A percentile compares a stretch with the other conserved stretches of the same genome.
Conservation (phyloP, 2,888 invertebrate species). For the Protodeltote pygarga region DNA sequence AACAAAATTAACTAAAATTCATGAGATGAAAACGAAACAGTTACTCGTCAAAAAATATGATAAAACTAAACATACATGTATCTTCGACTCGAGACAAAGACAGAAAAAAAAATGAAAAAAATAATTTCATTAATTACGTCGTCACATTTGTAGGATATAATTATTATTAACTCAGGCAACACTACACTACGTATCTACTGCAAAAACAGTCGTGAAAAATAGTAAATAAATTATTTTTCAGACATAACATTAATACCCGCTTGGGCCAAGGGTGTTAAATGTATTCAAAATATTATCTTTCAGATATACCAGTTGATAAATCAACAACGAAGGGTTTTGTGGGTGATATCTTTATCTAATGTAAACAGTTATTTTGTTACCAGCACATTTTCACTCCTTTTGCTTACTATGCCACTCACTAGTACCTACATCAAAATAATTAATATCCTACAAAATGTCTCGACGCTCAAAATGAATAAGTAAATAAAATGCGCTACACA, state of each 20-base stretch:
- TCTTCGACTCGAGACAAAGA: constrained; percentile 28
- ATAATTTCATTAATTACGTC: constrained; percentile 15
- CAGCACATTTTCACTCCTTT: too few relatives aligned
- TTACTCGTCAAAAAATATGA: constrained; percentile 46
- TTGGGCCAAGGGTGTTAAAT: too few relatives aligned
- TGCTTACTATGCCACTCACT: too few relatives aligned
- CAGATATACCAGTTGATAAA: too few relatives aligned
- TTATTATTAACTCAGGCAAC: not conserved
- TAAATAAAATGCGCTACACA: constrained; percentile 10
- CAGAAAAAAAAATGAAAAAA: constrained; percentile 38
- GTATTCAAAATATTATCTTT: too few relatives aligned
- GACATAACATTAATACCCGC: too few relatives aligned
- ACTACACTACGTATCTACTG: not conserved
- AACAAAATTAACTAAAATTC: constrained; percentile 43
- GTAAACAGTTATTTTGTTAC: too few relatives aligned
- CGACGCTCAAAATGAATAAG: constrained; percentile 10
- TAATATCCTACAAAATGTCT: not conserved
- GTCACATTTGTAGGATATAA: constrained; percentile 2
- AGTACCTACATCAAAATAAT: too few relatives aligned
- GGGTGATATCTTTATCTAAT: too few relatives aligned
- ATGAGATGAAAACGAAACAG: constrained; percentile 40
- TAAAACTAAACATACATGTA: constrained; percentile 47
- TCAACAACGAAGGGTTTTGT: too few relatives aligned
- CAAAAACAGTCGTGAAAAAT: too few relatives aligned
- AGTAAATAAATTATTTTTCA: too few relatives aligned